Evolutionary conservation across 2,113 vertebrate species (phyloP).

Genomic region (Narcine bancroftii): DNA sequence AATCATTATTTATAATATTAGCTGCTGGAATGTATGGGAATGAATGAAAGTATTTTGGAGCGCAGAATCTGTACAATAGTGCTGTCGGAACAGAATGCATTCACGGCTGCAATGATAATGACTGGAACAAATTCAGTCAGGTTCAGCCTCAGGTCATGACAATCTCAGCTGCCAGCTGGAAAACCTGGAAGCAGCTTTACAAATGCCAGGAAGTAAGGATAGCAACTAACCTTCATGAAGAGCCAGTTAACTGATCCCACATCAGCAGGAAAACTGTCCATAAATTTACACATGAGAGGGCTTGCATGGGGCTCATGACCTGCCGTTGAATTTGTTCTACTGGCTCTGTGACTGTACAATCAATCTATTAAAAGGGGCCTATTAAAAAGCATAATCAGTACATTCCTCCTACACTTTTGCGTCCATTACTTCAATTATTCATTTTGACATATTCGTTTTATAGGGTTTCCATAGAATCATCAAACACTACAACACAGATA

Average conservation of each 20-base stretch:
- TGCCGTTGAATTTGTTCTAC: not conserved
- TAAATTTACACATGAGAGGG: not conserved
- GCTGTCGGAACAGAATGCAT: slow-evolving; percentile 1
- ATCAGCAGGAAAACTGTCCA: not conserved
- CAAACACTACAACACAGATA: no score
- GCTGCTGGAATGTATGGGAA: not conserved
- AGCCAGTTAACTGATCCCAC: not conserved
- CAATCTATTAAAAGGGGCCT: not conserved
- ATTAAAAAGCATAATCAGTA: not conserved
- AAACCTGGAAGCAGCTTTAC: not conserved
- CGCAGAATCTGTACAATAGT: not conserved
- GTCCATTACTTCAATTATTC: not conserved
- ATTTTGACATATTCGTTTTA: not conserved
- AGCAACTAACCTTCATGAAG: not conserved
- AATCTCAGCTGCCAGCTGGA: not conserved
- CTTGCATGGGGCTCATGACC: not conserved
- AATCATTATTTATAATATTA: not conserved
- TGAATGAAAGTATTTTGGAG: not conserved
- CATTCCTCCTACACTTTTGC: not conserved
- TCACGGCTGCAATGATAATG: not conserved
- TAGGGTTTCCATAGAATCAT: not conserved
- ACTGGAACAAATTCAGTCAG: slow-evolving; percentile 10
- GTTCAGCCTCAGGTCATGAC: not conserved
- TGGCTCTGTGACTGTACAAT: not conserved
- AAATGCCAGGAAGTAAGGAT: not conserved